A percentile compares a stretch with the other conserved stretches of the same genome.
Conservation (phyloP, 2,797 vertebrate species). For the Anguilla anguilla region DNA sequence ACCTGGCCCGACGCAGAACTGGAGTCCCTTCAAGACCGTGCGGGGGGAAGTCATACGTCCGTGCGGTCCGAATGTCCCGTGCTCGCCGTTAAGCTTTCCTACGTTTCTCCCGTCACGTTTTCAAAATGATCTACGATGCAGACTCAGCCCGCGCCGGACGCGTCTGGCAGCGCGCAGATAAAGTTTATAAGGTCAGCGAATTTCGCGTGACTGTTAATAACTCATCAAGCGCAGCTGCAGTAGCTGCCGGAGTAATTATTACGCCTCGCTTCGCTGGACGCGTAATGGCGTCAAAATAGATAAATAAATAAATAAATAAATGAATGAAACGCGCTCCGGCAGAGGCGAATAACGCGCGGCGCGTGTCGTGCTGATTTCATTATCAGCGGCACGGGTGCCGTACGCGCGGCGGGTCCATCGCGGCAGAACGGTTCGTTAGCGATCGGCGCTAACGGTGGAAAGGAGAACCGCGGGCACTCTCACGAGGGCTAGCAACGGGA, state of each 20-base stretch:
- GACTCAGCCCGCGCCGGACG: not conserved
- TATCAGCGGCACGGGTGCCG: not conserved
- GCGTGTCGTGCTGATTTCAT: conserved; percentile 1
- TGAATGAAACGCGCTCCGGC: not conserved
- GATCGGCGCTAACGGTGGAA: not conserved
- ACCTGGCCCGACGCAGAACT: too few species aligned
- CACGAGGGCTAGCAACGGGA: not conserved
- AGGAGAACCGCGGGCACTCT: not conserved
- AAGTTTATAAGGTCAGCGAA: conserved; percentile 18
- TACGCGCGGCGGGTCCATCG: not conserved
- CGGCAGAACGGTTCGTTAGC: not conserved
- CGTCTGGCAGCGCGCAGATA: not conserved
- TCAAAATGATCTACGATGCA: not conserved
- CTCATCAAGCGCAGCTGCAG: not conserved
- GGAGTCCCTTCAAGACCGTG: not conserved
- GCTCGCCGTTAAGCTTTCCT: not conserved
- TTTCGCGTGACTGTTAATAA: not conserved
- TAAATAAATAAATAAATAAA: conserved; percentile 1
- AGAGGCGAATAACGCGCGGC: not conserved
- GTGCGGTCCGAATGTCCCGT: not conserved
- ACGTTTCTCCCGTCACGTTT: not conserved
- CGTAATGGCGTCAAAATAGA: not conserved
- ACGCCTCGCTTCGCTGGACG: not conserved
- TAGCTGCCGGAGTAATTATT: conserved; percentile 10
- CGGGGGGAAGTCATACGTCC: not conserved